Base-by-base conservation (phyloP, 2,113 vertebrate species). In the Callipepla squamata region DNA sequence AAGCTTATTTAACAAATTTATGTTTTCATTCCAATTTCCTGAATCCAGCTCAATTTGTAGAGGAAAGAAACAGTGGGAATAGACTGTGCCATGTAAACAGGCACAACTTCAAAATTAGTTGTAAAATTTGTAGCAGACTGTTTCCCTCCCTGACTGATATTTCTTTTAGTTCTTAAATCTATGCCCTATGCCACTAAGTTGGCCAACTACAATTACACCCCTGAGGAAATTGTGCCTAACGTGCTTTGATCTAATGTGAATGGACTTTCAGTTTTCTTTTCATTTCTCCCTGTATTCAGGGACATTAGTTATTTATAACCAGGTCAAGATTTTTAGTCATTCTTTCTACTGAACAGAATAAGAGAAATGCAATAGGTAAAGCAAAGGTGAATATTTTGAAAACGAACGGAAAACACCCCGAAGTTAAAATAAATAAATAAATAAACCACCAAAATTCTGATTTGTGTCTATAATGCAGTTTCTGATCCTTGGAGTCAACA, bases 271-370 rank as follows among this genome's bases (percentile, higher is more conserved):
- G 6, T 32, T 66, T 95, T 92, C 61, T 85, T 92, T 84, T 87
- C 2, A 92, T 95, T 95, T 94, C 59, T 61, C 45, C 55, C 83
- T 81, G 72, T 87, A 78, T 67, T 93, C 89, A 77, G n/a, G 44
- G 30, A 5, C 66, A 94, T 96, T 85, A 91, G 32, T 96, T 91
- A 93, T 93, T 96, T 88, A 96, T 96, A 90, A 82, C 30, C 38
- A 83, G 69, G 51, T 70, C 75, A 47, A 90, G 81, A 85, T 66
- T 95, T 95, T 89, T 82, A 83, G 58, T 83, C 70, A 62, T 44
- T 65, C 25, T n/a, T 87, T 59, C 77, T 82, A 25, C 38, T 77
- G 89, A 91, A 88, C 7, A 20, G 73, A n/a, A 62, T 15, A 81
- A 59, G 34, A 89, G 87, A 51, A 77, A 92, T 76, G 75, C 70